Conservation (phyloP, 1,140 invertebrate species). For the Atta colombica region DNA sequence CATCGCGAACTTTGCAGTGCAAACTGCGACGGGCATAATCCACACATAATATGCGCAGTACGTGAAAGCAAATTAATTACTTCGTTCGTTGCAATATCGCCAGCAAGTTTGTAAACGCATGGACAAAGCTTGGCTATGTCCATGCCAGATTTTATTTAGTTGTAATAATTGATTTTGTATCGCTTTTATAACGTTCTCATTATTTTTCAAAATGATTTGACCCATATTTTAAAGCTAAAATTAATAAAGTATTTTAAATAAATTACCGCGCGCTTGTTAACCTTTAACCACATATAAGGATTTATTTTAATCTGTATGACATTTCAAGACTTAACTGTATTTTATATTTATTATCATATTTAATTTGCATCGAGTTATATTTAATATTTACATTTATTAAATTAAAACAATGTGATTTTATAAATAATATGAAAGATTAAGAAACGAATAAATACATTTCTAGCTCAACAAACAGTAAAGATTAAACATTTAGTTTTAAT, state of each 20-base stretch:
- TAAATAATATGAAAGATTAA: not conserved
- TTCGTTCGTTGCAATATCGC: constrained; percentile 58
- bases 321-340: constrained; percentile 4
- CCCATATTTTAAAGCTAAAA: not conserved
- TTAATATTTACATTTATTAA: constrained; percentile 36
- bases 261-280: not conserved
- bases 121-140: constrained; percentile 38
- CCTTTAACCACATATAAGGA: not conserved
- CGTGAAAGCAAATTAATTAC: constrained; percentile 64
- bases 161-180: constrained; percentile 50
- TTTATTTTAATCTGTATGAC: constrained; percentile 15
- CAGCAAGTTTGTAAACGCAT: constrained; percentile 52
- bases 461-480: not conserved
- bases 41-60: constrained; percentile 61
- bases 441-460: not conserved
- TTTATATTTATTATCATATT: constrained; percentile 41
- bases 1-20: constrained; percentile 58
- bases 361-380: constrained; percentile 7
- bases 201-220: not conserved
- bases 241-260: constrained; percentile 11
- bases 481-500: not conserved
- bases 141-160: constrained; percentile 34
- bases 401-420: not conserved
- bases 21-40: constrained; percentile 63
- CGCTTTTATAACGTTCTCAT: not conserved